Conservation (phyloP, 2,888 invertebrate species). For the Papilio gigon region DNA sequence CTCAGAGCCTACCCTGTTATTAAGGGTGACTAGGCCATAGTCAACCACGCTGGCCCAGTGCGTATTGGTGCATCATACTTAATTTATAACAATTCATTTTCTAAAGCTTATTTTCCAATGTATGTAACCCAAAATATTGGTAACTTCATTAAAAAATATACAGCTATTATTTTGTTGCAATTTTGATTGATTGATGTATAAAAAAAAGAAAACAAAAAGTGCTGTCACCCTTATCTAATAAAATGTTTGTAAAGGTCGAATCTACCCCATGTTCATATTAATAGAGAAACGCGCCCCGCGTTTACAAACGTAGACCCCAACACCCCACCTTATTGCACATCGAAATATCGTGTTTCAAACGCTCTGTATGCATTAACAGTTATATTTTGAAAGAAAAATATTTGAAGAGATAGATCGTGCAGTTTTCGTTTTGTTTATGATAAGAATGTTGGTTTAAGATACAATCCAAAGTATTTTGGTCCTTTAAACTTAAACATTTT, state of each 20-base stretch:
- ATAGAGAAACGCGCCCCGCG: constrained; percentile 61
- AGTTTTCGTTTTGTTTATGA: constrained; percentile 12
- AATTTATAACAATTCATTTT: no score
- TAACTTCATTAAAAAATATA: neutral
- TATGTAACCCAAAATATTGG: neutral
- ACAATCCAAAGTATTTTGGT: neutral
- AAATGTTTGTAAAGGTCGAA: constrained; percentile 74
- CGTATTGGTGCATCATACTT: no score
- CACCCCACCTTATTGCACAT: constrained; percentile 66
- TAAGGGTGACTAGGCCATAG: no score
- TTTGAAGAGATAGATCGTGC: constrained; percentile 15
- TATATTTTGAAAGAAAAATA: constrained; percentile 17
- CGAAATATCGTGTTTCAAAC: constrained; percentile 72
- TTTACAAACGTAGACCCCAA: constrained; percentile 62
- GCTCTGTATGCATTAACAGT: constrained; percentile 42
- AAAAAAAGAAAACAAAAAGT: neutral
- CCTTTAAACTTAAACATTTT: neutral
- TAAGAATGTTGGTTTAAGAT: neutral
- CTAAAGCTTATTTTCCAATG: no score
- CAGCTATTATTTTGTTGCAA: neutral
- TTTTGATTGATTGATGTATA: neutral
- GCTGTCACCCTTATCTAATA: constrained; percentile 39
- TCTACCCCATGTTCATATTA: constrained; percentile 53
- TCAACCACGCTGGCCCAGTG: no score
- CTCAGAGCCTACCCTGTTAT: no score